These are phyloP conservation scores for Celastrina argiolus DNA, from an alignment of 2,888 invertebrate genomes.

Conservation along the genomic window DNA sequence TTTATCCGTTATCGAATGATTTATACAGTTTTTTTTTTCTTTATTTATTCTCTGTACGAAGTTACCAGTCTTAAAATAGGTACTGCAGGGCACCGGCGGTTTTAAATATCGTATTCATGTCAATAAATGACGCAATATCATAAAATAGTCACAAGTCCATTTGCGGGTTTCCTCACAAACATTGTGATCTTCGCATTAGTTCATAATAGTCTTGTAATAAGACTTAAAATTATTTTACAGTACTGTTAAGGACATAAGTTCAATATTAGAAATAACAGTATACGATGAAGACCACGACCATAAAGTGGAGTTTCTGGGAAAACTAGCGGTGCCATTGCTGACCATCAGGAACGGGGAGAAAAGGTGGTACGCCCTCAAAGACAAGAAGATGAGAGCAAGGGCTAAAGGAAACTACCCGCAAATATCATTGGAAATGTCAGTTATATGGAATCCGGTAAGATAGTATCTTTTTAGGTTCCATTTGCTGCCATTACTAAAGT, in stretches of 20 bases:
- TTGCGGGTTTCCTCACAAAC: no score
- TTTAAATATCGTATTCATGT: no score
- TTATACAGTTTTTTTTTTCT: no score
- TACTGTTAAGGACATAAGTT: conserved; percentile 97
- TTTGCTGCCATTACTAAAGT: no score
- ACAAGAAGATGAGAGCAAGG: conserved; percentile 91
- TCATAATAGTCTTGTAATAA: no score
- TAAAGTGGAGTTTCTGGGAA: conserved; percentile 98
- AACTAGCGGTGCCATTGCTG: conserved; percentile 91
- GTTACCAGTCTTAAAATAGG: no score
- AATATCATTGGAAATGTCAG: conserved; percentile 93
- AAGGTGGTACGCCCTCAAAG: conserved; percentile 97
- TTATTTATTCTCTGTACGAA: no score
- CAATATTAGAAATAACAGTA: conserved; percentile 95
- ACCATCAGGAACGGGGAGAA: conserved; percentile 93
- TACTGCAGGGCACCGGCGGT: no score
- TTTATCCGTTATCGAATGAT: no score
- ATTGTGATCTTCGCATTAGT: neutral
- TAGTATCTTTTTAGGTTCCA: no score
- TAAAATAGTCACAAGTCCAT: no score
- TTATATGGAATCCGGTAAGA: conserved; percentile 93
- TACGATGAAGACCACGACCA: conserved; percentile 99
- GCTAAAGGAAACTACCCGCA: conserved; percentile 95
- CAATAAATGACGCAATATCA: no score
- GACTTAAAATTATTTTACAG: conserved; percentile 66